Conservation (phyloP, 2,888 invertebrate species). For the Dorcus parallelipipedus region DNA sequence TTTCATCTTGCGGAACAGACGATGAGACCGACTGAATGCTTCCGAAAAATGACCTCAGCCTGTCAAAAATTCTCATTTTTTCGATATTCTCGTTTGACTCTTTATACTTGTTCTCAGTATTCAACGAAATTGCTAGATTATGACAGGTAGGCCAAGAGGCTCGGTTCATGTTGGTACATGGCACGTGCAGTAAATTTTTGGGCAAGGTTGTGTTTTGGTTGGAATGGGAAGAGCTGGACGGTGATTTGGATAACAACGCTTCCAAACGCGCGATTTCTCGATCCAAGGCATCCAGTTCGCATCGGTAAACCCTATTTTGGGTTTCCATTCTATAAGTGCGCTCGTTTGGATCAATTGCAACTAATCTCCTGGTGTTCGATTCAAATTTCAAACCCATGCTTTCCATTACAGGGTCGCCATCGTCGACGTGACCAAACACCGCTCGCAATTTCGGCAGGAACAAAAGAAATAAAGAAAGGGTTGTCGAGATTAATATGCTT, state of each 20-base stretch:
- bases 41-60: slow-evolving; percentile 36
- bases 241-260: slow-evolving; percentile 50
- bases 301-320: slow-evolving; percentile 84
- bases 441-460: slow-evolving; percentile 83
- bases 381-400: slow-evolving; percentile 86
- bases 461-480: slow-evolving; percentile 78
- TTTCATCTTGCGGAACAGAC: slow-evolving; percentile 10
- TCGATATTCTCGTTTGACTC: slow-evolving; percentile 21
- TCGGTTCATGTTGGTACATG: too few relatives aligned
- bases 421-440: slow-evolving; percentile 64
- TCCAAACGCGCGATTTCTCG: slow-evolving; percentile 75
- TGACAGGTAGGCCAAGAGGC: too few relatives aligned
- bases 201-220: too few relatives aligned
- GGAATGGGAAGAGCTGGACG: neutral
- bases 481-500: slow-evolving; percentile 81
- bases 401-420: slow-evolving; percentile 77
- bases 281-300: slow-evolving; percentile 76
- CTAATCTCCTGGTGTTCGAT: slow-evolving; percentile 69
- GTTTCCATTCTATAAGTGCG: slow-evolving; percentile 84
- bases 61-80: slow-evolving; percentile 30
- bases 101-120: slow-evolving; percentile 31
- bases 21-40: slow-evolving; percentile 33
- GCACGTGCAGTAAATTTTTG: too few relatives aligned
- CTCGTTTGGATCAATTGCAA: slow-evolving; percentile 72
- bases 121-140: neutral